Base-by-base conservation (phyloP, 1,140 invertebrate species). In the Drosophila hydei region DNA sequence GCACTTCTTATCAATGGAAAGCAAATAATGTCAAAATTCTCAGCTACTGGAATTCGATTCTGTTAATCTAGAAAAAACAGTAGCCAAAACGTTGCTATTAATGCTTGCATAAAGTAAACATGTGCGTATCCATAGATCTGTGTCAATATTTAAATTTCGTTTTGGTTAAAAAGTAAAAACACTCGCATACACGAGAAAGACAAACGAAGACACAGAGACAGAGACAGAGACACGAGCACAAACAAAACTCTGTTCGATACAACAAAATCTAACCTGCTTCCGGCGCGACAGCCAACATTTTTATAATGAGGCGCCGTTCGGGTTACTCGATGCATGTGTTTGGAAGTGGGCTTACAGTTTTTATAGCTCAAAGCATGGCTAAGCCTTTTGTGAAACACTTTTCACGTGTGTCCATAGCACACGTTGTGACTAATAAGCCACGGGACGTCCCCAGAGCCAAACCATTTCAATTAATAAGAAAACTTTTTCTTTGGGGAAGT, bases 381-480 rank as follows among this genome's bases (percentile, higher is more conserved):
- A 51, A 68, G 14, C 45, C 64, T 52, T 69, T 77, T 64, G 74
- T 64, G 45, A 40, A 61, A 54, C 58, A 60, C 70, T 74, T 85
- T 84, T 62, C 75, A 84, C 73, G 75, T 84, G 58, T 84, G 71
- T 75, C 63, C 54, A 72, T 14, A 42, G 27, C 33, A 72, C 56
- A 62, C 64, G 78, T 85, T 80, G 81, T 85, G 81, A 88, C 81
- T 88, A 85, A 85, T 85, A 72, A 81, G 81, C 81, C 25, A 38
- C 81, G 81, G 81, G 81, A 59, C 33, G 83, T 85, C 81, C 50
- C 55, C 55, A 18, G 50, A 45, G 68, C 56, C 67, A 75, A 76
- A 58, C 54, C 77, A 80, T 87, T 84, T 84, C 80, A 84, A 84
- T 84, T 84, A 87, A 84, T 56, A 58, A 61, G 69, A 74, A 85